Percentiles rank a stretch among this genome's conserved stretches.
phyloP scores from a whole-genome alignment of 2,888 invertebrate genomes.

The Rugalucina vietnamica region DNA sequence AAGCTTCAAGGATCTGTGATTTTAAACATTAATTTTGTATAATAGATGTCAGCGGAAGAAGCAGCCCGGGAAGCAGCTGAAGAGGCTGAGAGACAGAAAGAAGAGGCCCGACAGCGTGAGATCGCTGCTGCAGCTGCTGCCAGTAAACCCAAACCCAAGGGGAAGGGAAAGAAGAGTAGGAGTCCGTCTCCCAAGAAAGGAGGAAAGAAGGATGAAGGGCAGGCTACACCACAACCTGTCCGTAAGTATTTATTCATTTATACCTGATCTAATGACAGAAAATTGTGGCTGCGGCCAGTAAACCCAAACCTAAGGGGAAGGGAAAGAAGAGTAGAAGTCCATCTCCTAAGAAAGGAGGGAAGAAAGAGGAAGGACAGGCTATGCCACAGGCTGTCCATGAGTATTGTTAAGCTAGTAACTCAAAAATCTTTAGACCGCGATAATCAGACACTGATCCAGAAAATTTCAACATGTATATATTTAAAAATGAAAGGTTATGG shows the following conservation, averaged over 20 bases:
- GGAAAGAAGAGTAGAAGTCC: slow-evolving; percentile 79
- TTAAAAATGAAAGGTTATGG: too few relatives aligned
- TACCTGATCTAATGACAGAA: too few relatives aligned
- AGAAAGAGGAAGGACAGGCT: slow-evolving; percentile 71
- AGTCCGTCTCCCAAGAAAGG: slow-evolving; percentile 82
- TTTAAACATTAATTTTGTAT: too few relatives aligned
- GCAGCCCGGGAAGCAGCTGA: slow-evolving; percentile 81
- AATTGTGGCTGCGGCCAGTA: slow-evolving; percentile 70
- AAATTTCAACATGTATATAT: too few relatives aligned
- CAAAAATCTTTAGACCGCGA: too few relatives aligned
- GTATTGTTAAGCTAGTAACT: too few relatives aligned
- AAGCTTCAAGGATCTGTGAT: too few relatives aligned
- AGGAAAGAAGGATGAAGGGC: slow-evolving; percentile 73
- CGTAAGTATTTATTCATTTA: slow-evolving; percentile 66
- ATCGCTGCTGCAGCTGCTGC: slow-evolving; percentile 70
- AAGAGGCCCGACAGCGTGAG: slow-evolving; percentile 76
- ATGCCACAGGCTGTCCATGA: slow-evolving; percentile 69
- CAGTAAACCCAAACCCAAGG: slow-evolving; percentile 67
- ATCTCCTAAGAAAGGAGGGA: slow-evolving; percentile 80
- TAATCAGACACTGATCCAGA: too few relatives aligned
- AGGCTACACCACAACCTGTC: slow-evolving; percentile 64
- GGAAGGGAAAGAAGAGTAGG: slow-evolving; percentile 74
- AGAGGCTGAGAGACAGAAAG: slow-evolving; percentile 78
- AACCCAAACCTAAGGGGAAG: slow-evolving; percentile 66
- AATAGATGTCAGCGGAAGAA: slow-evolving; percentile 77